Evolutionary conservation across 2,888 invertebrate species (phyloP).

Genomic region (Cryptocephalus moraei): DNA sequence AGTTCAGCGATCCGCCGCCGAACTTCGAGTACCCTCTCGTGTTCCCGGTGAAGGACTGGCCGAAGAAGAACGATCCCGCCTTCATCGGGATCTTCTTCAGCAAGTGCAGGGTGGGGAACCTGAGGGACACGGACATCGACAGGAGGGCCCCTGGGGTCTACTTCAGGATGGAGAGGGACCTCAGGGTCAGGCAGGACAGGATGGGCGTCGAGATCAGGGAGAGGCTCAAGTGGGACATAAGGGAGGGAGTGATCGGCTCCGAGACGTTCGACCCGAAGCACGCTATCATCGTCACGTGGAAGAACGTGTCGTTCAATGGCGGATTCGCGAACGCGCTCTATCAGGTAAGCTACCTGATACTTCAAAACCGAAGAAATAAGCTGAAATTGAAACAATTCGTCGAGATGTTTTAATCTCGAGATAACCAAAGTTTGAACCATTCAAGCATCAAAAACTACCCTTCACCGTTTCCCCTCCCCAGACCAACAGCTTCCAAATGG

Average conservation of each 20-base stretch:
- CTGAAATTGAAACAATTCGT: too few species aligned
- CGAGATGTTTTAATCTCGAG: too few species aligned
- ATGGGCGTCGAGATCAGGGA: conserved; percentile 80
- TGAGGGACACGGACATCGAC: conserved; percentile 63
- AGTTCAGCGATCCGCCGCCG: conserved; percentile 85
- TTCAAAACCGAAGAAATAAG: too few species aligned
- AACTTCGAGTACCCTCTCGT: conserved; percentile 76
- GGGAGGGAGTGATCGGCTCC: conserved; percentile 83
- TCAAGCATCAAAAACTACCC: background rate
- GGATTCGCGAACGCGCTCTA: conserved; percentile 46
- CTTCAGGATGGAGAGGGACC: conserved; percentile 62
- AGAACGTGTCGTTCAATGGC: conserved; percentile 87
- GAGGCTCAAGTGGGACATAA: conserved; percentile 78
- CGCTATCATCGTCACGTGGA: conserved; percentile 87
- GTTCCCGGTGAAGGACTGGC: conserved; percentile 83
- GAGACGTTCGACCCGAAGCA: conserved; percentile 87
- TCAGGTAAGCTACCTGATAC: conserved; percentile 13
- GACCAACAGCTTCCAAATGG: conserved; percentile 94
- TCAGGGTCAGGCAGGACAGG: conserved; percentile 64
- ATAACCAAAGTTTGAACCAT: too few species aligned
- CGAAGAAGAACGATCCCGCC: conserved; percentile 74
- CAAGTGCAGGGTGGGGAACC: conserved; percentile 55
- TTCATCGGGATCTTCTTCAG: conserved; percentile 92
- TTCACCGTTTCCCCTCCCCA: conserved; percentile 30
- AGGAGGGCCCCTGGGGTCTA: conserved; percentile 72